phyloP scores from a whole-genome alignment of 2,797 vertebrate species.

The Myotis myotis region DNA sequence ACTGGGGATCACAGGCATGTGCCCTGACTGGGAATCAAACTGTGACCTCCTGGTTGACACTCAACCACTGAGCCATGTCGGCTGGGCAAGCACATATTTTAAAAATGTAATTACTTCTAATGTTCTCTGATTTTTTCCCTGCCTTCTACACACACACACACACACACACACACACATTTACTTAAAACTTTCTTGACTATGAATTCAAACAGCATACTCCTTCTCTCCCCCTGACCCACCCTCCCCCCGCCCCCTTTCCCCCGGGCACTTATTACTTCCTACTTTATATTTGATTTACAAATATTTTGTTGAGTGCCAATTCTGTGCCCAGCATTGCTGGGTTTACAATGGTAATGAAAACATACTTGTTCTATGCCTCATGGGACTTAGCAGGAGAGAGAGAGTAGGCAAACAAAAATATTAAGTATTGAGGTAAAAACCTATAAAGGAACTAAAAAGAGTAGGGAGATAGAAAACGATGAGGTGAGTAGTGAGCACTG shows the following conservation, averaged over 20 bases:
- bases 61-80: no score
- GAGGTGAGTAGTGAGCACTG: rapidly evolving
- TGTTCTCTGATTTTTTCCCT: background rate
- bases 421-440: background rate
- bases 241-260: no score
- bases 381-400: background rate
- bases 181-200: background rate
- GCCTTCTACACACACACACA: background rate
- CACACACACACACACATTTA: background rate
- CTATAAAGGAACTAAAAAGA: background rate
- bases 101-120: background rate
- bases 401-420: background rate
- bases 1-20: no score
- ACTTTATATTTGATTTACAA: background rate
- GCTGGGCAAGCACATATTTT: background rate
- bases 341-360: background rate
- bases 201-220: background rate
- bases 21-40: no score
- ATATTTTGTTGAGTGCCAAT: background rate
- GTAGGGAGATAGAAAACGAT: background rate
- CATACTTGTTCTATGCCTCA: background rate
- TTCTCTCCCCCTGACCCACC: background rate
- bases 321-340: background rate
- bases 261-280: background rate
- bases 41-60: no score